Conservation (phyloP, 2,113 vertebrate species). For the Ammodytes marinus region DNA sequence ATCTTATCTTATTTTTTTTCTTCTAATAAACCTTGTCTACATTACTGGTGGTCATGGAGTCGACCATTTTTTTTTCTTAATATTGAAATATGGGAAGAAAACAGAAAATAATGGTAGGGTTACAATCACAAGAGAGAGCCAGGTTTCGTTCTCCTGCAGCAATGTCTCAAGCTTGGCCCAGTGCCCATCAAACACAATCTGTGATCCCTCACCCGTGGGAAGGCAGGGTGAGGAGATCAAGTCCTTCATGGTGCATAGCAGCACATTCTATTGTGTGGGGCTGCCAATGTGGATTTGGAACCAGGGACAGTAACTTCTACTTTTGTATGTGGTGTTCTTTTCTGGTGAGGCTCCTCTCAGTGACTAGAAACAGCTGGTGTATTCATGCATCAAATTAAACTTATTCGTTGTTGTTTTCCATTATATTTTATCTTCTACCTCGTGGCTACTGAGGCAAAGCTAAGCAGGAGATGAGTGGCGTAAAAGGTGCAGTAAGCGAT, state of each 20-base stretch:
- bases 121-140: not conserved
- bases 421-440: no score
- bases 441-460: not conserved
- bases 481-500: no score
- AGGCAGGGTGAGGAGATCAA: not conserved
- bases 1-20: no score
- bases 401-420: not conserved
- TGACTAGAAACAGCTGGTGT: not conserved
- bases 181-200: not conserved
- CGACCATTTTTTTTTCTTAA: not conserved
- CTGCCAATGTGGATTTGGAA: not conserved
- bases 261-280: not conserved
- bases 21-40: not conserved
- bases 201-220: slow-evolving; percentile 10
- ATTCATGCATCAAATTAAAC: not conserved
- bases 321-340: not conserved
- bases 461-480: not conserved
- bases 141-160: not conserved
- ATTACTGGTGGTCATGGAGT: not conserved
- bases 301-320: not conserved
- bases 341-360: not conserved
- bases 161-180: not conserved
- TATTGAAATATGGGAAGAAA: not conserved
- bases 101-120: not conserved
- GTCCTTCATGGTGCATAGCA: not conserved